These are phyloP conservation scores for Hyperoplus lanceolatus DNA, from an alignment of 2,797 vertebrate species.

Conservation along the genomic window DNA sequence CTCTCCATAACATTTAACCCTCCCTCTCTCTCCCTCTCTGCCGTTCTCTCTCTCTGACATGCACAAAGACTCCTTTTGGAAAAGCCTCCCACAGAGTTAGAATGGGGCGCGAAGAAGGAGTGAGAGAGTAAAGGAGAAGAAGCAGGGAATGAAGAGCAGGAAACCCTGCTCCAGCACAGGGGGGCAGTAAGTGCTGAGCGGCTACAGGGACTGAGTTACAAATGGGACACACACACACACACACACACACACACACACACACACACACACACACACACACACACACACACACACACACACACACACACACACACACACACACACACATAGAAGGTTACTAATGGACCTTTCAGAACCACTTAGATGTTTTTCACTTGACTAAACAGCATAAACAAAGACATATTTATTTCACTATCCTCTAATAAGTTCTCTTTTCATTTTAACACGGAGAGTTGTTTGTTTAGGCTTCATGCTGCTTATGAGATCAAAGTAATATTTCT, in stretches of 20 bases:
- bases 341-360: constrained; percentile 76
- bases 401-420: constrained; percentile 27
- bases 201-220: constrained; percentile 77
- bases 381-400: constrained; percentile 48
- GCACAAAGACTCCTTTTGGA: constrained; percentile 83
- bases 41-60: constrained; percentile 34
- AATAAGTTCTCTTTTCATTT: constrained; percentile 19
- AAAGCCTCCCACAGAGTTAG: constrained; percentile 76
- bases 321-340: constrained; percentile 68
- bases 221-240: constrained; percentile 59
- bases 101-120: constrained; percentile 52
- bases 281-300: constrained; percentile 16
- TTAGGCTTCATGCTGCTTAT: background rate
- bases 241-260: constrained; percentile 35
- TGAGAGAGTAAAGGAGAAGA: constrained; percentile 45
- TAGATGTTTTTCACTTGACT: constrained; percentile 62
- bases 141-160: constrained; percentile 57
- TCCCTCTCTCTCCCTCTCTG: constrained; percentile 43
- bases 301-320: constrained; percentile 45
- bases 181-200: constrained; percentile 71
- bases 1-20: constrained; percentile 62
- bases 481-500: background rate
- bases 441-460: background rate
- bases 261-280: constrained; percentile 43
- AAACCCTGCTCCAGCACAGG: constrained; percentile 76